Percentiles rank a stretch among this genome's conserved stretches.
Evolutionary conservation across 2,888 invertebrate genomes (phyloP).

Genomic region (Drosophila affinis): DNA sequence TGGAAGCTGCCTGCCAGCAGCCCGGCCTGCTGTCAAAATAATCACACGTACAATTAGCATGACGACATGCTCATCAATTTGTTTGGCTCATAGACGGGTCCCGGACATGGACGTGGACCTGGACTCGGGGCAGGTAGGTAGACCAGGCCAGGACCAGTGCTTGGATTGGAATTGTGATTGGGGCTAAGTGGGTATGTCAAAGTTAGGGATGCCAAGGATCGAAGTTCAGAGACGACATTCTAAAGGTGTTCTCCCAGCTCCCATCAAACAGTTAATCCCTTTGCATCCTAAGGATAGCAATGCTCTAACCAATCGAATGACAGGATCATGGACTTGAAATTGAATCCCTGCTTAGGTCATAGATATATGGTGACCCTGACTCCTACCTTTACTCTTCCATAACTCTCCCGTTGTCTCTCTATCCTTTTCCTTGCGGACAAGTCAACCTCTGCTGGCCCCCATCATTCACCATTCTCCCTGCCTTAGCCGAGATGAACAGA

Average conservation of each 20-base stretch:
- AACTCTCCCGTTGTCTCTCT: background rate
- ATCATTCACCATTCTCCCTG: background rate
- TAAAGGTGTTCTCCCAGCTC: background rate
- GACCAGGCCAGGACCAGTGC: slow-evolving; percentile 1
- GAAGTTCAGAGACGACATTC: background rate
- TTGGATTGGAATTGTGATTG: slow-evolving; percentile 1
- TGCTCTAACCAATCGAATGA: background rate
- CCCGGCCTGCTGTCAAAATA: slow-evolving; percentile 75
- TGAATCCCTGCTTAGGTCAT: too few species aligned
- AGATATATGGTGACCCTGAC: too few species aligned
- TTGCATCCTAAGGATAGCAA: background rate
- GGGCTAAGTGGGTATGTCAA: background rate
- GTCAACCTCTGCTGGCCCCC: background rate
- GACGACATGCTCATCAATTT: slow-evolving; percentile 76
- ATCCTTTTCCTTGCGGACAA: background rate
- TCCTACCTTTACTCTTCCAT: too few species aligned
- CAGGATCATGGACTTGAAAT: background rate
- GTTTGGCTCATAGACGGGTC: slow-evolving; percentile 31
- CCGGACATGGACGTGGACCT: background rate
- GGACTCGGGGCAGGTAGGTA: slow-evolving; percentile 24
- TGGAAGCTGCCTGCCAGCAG: background rate
- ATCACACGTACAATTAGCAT: slow-evolving; percentile 81
- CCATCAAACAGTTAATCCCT: background rate
- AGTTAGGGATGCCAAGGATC: background rate
- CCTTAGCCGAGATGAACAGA: background rate